These are phyloP conservation scores for Leptinotarsa tumamoca DNA, from an alignment of 2,888 invertebrate genomes.

Conservation along the genomic window DNA sequence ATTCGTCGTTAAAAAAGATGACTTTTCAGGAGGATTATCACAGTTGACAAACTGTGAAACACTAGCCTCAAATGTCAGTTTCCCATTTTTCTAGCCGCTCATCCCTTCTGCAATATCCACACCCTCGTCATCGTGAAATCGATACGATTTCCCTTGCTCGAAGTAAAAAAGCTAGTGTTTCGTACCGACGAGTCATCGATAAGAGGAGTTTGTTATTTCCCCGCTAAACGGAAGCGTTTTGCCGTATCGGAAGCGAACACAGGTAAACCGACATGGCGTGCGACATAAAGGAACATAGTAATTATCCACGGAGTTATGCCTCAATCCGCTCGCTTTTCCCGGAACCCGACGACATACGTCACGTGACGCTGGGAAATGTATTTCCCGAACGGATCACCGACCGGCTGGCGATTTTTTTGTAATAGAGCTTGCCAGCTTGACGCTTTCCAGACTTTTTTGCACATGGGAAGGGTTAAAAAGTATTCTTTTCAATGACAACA, in stretches of 20 bases:
- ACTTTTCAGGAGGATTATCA: no score
- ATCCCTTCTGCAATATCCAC: no score
- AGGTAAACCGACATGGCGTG: constrained; percentile 36
- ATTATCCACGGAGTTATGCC: constrained; percentile 37
- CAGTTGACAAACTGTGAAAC: no score
- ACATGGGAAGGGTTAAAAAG: no score
- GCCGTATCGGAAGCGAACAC: constrained; percentile 25
- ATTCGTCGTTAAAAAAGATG: no score
- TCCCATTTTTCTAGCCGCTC: no score
- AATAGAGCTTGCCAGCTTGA: no score
- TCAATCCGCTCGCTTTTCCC: constrained; percentile 38
- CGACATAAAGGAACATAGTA: constrained; percentile 32
- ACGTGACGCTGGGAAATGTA: constrained; percentile 30
- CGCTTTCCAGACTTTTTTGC: no score
- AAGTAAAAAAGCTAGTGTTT: neutral
- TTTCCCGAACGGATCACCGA: neutral
- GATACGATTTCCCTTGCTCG: neutral
- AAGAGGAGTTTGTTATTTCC: constrained; percentile 9
- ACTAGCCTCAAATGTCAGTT: no score
- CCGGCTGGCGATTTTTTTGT: neutral
- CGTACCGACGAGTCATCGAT: neutral
- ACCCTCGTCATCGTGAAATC: neutral
- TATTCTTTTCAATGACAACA: no score
- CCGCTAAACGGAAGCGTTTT: constrained; percentile 33
- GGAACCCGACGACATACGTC: constrained; percentile 29